These are phyloP conservation scores for Leptopilina clavipes DNA, from an alignment of 1,140 invertebrate genomes.

Conservation along the genomic window DNA sequence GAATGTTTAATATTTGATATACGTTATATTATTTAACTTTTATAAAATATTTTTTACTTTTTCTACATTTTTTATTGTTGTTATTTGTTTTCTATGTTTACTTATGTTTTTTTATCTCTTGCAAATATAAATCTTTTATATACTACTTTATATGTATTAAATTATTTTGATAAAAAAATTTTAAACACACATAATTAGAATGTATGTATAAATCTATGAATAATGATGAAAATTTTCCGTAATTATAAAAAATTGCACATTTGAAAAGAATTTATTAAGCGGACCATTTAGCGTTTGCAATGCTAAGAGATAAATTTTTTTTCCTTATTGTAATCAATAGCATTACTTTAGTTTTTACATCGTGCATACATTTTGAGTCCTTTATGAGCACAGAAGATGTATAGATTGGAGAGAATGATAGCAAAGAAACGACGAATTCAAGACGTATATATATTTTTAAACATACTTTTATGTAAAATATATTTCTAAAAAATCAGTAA, in stretches of 20 bases:
- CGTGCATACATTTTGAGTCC: constrained; percentile 8
- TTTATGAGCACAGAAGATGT: constrained; percentile 28
- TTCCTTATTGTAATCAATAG: neutral
- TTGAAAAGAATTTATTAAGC: neutral
- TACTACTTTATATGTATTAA: no score
- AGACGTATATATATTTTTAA: neutral
- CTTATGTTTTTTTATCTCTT: no score
- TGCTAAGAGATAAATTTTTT: constrained; percentile 12
- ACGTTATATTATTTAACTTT: no score
- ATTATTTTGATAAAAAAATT: no score
- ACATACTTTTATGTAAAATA: neutral
- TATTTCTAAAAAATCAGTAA: neutral
- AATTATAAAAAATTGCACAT: neutral
- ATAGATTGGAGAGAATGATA: constrained; percentile 17
- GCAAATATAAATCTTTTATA: no score
- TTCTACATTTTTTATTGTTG: no score
- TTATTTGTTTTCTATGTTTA: no score
- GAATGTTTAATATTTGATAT: no score
- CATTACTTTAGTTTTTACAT: constrained; percentile 7
- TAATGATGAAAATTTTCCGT: neutral
- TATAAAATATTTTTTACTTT: no score
- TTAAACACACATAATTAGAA: neutral
- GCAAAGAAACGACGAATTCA: constrained; percentile 24
- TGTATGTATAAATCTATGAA: neutral
- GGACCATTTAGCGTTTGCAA: constrained; percentile 1